Percentiles rank a stretch among this genome's conserved stretches.
Evolutionary conservation across 2,888 invertebrate species (phyloP).

Genomic region (Temnothorax rugatulus): DNA sequence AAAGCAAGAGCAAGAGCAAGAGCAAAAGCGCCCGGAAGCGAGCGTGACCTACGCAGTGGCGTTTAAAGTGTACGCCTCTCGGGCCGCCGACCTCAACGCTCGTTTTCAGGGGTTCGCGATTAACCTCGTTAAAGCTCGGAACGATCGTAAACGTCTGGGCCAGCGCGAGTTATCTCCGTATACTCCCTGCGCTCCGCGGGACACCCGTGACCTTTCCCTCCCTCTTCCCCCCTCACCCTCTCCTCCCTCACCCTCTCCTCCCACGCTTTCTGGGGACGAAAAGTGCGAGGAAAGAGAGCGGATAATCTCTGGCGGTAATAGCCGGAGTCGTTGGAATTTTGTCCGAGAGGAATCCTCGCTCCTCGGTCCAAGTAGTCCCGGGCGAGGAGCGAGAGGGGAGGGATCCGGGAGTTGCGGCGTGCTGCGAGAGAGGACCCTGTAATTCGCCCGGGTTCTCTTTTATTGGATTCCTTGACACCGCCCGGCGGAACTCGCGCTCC

Average conservation of each 20-base stretch:
- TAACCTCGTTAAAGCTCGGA: conserved; percentile 72
- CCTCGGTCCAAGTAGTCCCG: background rate
- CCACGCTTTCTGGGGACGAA: background rate
- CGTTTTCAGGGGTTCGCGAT: conserved; percentile 54
- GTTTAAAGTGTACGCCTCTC: conserved; percentile 42
- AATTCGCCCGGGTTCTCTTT: conserved; percentile 66
- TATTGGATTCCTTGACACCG: conserved; percentile 63
- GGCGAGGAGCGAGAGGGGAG: background rate
- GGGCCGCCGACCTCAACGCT: conserved; percentile 40
- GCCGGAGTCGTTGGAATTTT: conserved; percentile 67
- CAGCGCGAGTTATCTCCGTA: conserved; percentile 48
- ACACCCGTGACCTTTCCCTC: conserved; percentile 36
- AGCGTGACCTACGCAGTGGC: conserved; percentile 40
- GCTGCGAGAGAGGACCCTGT: conserved; percentile 54
- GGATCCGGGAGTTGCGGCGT: conserved; percentile 7
- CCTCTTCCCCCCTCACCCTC: background rate
- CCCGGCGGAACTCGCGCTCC: conserved; percentile 24
- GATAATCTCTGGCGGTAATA: conserved; percentile 69
- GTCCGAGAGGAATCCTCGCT: conserved; percentile 52
- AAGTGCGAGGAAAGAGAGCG: conserved; percentile 40
- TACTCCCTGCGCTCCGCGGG: conserved; percentile 20
- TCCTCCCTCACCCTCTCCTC: background rate
- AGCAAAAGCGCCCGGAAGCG: conserved; percentile 50
- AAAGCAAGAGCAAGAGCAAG: conserved; percentile 54
- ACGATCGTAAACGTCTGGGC: conserved; percentile 69